A percentile compares a stretch with the other conserved stretches of the same genome.
Evolutionary conservation across 2,797 vertebrate genomes (phyloP).

Genomic region (Sebastes hubbsi): DNA sequence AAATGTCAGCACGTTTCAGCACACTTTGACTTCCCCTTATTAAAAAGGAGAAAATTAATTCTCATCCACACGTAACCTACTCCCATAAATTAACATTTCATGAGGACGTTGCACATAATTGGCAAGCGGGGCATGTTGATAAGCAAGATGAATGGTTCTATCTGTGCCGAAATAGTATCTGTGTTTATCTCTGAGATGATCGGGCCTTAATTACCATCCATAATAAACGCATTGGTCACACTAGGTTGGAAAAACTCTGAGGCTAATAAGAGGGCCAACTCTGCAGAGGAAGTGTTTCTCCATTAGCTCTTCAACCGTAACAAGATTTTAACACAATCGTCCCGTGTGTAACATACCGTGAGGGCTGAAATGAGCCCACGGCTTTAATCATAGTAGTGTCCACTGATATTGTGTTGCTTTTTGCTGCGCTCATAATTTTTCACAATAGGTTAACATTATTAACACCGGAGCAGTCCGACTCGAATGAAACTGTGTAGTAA

Average conservation of each 20-base stretch:
- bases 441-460: conserved; percentile 17
- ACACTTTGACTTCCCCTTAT: neutral
- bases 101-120: conserved; percentile 15
- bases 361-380: conserved; percentile 10
- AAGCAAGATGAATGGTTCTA: conserved; percentile 27
- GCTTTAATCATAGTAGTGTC: conserved; percentile 35
- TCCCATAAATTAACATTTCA: conserved; percentile 42
- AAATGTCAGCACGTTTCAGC: conserved; percentile 12
- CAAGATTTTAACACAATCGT: conserved; percentile 15
- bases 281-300: conserved; percentile 1
- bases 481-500: conserved; percentile 12
- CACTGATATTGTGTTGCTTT: neutral
- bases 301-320: conserved; percentile 33
- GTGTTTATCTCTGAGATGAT: conserved; percentile 44
- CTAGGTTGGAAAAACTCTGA: conserved; percentile 5
- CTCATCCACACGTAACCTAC: conserved; percentile 10
- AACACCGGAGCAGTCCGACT: conserved; percentile 1
- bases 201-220: conserved; percentile 32
- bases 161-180: conserved; percentile 15
- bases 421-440: conserved; percentile 1
- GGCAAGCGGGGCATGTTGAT: conserved; percentile 8
- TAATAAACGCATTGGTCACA: conserved; percentile 27
- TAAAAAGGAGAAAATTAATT: conserved; percentile 27
- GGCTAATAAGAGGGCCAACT: conserved; percentile 6
- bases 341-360: conserved; percentile 3